Evolutionary conservation across 2,888 invertebrate genomes (phyloP).

Genomic region (Mythimna lalbum): DNA sequence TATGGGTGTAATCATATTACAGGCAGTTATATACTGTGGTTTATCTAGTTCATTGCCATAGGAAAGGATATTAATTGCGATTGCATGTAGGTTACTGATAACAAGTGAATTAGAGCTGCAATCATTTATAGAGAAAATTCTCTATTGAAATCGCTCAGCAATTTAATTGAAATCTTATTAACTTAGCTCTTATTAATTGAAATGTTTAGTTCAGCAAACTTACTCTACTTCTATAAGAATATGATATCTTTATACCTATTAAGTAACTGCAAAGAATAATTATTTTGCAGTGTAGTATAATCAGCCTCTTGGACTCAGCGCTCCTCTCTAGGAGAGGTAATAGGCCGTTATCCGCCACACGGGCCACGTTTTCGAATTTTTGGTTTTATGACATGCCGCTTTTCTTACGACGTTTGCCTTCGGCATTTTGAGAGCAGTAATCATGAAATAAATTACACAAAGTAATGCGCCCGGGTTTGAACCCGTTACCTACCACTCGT

Average conservation of each 20-base stretch:
- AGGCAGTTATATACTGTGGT: background rate
- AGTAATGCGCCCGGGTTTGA: too few relatives aligned
- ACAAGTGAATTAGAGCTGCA: background rate
- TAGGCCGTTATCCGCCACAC: too few relatives aligned
- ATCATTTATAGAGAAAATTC: background rate
- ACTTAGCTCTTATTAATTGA: background rate
- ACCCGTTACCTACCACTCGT: too few relatives aligned
- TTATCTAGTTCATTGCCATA: background rate
- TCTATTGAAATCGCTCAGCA: too few relatives aligned
- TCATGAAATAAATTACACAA: too few relatives aligned
- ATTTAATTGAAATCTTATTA: slow-evolving; percentile 6
- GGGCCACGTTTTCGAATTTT: too few relatives aligned
- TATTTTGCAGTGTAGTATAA: too few relatives aligned
- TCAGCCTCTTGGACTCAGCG: too few relatives aligned
- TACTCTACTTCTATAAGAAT: background rate
- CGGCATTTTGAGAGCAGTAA: too few relatives aligned
- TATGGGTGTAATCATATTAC: background rate
- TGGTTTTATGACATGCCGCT: too few relatives aligned
- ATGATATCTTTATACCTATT: background rate
- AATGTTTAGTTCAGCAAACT: background rate
- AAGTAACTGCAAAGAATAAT: background rate
- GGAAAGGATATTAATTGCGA: background rate
- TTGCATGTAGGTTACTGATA: slow-evolving; percentile 18
- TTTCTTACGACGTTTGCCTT: too few relatives aligned
- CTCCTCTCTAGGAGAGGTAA: too few relatives aligned